Evolutionary conservation across 1,140 invertebrate species (phyloP).

Genomic region (Lordiphosa mommai): DNA sequence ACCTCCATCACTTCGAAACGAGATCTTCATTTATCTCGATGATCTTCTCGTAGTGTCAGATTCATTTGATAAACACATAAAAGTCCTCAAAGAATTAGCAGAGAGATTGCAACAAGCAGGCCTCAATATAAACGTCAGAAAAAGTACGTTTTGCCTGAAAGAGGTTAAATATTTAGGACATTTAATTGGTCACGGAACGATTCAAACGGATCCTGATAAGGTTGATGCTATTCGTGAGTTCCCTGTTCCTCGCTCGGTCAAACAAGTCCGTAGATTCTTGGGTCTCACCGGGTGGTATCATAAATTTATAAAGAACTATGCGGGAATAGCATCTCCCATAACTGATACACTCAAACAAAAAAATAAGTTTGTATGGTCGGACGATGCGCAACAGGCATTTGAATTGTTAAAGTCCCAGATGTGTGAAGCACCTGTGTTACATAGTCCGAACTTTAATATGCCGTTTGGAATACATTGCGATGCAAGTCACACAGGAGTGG

Average conservation of each 20-base stretch:
- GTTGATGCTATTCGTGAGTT: conserved; percentile 37
- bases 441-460: too few species aligned
- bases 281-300: conserved; percentile 29
- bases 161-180: conserved; percentile 38
- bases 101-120: conserved; percentile 62
- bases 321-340: conserved; percentile 5
- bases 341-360: conserved; percentile 13
- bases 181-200: conserved; percentile 20
- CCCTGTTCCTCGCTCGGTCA: conserved; percentile 22
- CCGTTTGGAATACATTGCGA: too few species aligned
- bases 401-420: background rate
- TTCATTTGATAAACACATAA: conserved; percentile 80
- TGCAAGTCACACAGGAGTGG: too few species aligned
- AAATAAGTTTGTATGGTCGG: background rate
- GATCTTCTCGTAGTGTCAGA: conserved; percentile 6
- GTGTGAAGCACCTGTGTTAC: background rate
- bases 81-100: conserved; percentile 68
- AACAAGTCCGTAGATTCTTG: conserved; percentile 21
- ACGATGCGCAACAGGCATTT: background rate
- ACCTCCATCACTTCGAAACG: background rate
- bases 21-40: conserved; percentile 14
- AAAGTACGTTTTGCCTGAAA: conserved; percentile 77
- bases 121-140: conserved; percentile 80
- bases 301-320: conserved; percentile 26
- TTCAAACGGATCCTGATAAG: conserved; percentile 39